These are phyloP conservation scores for Mantis religiosa DNA, from an alignment of 2,888 invertebrate species.

Conservation along the genomic window DNA sequence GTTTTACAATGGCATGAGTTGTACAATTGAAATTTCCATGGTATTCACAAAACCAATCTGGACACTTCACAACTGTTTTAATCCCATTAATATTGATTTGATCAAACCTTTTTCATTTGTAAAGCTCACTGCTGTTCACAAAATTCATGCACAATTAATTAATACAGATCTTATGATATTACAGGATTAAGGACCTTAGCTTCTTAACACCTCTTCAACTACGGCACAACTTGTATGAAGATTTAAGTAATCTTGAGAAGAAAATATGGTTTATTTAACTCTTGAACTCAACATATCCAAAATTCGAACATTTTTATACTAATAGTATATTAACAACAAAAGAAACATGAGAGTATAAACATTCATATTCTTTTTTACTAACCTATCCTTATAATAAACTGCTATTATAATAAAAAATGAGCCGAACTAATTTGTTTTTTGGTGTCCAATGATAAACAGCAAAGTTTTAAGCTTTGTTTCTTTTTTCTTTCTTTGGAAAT, in stretches of 20 bases:
- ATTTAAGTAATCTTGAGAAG: not conserved
- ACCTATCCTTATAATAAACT: not conserved
- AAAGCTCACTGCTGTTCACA: not conserved
- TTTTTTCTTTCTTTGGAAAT: not conserved
- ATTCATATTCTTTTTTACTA: not conserved
- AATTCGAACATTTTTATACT: not conserved
- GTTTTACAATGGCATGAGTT: not conserved
- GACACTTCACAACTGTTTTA: not conserved
- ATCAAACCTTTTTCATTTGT: not conserved
- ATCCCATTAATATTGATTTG: not conserved
- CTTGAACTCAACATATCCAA: not conserved
- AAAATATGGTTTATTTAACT: not conserved
- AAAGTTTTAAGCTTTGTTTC: not conserved
- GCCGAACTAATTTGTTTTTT: not conserved
- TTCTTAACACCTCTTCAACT: not conserved
- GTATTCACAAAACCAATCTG: not conserved
- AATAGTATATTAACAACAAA: not conserved
- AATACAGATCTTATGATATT: not conserved
- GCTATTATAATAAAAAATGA: not conserved
- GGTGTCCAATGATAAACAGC: not conserved
- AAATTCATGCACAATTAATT: not conserved
- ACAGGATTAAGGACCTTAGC: not conserved
- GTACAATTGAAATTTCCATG: not conserved
- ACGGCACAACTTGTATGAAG: not conserved
- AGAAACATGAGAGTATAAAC: not conserved